These are phyloP conservation scores for Indicator indicator DNA, from an alignment of 2,113 vertebrate species.

Conservation along the genomic window DNA sequence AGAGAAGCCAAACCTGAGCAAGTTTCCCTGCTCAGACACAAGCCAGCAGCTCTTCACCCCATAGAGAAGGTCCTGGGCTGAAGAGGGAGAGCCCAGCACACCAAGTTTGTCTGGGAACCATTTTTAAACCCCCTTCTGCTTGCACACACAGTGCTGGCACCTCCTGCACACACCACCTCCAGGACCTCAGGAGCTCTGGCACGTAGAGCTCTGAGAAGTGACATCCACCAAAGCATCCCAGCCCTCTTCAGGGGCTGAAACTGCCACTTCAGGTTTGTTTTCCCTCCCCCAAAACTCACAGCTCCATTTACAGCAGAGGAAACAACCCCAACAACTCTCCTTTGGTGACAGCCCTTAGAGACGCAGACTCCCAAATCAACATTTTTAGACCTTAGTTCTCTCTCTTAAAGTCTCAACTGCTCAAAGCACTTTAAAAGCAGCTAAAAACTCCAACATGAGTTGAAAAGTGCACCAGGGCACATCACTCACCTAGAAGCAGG, in stretches of 20 bases:
- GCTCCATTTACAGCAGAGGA: not conserved
- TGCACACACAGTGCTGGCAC: fast-evolving
- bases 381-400: not conserved
- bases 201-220: fast-evolving
- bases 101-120: fast-evolving
- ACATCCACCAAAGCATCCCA: not conserved
- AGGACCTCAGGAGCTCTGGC: not conserved
- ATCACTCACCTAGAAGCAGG: not conserved
- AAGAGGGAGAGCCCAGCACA: not conserved
- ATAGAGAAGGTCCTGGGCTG: fast-evolving
- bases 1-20: not conserved
- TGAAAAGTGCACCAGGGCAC: not conserved
- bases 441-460: fast-evolving
- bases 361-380: not conserved
- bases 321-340: not conserved
- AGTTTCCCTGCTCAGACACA: not conserved
- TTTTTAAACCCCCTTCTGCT: fast-evolving
- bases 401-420: not conserved
- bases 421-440: not conserved
- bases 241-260: not conserved
- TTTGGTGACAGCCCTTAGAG: not conserved
- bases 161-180: fast-evolving
- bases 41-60: fast-evolving
- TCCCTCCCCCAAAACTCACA: not conserved
- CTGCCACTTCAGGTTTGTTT: not conserved